Evolutionary conservation across 2,113 vertebrate species (phyloP).

Genomic region (Coptodon rendalli): DNA sequence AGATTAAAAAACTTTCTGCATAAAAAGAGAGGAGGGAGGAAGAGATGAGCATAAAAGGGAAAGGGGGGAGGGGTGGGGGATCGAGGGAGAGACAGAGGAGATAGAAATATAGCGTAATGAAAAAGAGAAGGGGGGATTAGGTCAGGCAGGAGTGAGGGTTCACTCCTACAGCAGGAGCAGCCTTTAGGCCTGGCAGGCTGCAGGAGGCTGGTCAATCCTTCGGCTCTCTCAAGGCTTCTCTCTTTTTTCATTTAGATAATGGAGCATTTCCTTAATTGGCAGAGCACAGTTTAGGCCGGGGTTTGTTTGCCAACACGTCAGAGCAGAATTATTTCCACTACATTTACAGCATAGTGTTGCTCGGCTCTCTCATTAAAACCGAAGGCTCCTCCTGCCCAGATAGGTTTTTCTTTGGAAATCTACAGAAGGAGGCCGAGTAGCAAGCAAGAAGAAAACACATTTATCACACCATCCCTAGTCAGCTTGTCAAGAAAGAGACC

Average conservation of each 20-base stretch:
- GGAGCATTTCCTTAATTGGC: slow-evolving; percentile 68
- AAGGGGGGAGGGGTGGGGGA: background rate
- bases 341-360: slow-evolving; percentile 54
- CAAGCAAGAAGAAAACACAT: slow-evolving; percentile 35
- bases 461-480: slow-evolving; percentile 50
- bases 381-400: slow-evolving; percentile 23
- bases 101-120: slow-evolving; percentile 29
- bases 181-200: background rate
- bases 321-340: slow-evolving; percentile 60
- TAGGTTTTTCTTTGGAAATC: slow-evolving; percentile 13
- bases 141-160: slow-evolving; percentile 31
- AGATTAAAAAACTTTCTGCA: slow-evolving; percentile 63
- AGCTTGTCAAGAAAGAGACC: slow-evolving; percentile 52
- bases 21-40: slow-evolving; percentile 25
- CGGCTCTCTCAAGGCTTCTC: slow-evolving; percentile 15
- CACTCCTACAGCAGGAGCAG: background rate
- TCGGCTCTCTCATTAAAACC: slow-evolving; percentile 55
- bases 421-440: slow-evolving; percentile 38
- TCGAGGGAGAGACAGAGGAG: slow-evolving; percentile 42
- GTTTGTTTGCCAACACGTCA: slow-evolving; percentile 69
- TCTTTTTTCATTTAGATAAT: slow-evolving; percentile 65
- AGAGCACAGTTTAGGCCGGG: slow-evolving; percentile 38
- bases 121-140: slow-evolving; percentile 29
- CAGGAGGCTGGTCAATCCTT: slow-evolving; percentile 23
- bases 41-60: slow-evolving; percentile 42